A percentile compares a stretch with the other conserved stretches of the same genome.
phyloP scores from a whole-genome alignment of 2,888 invertebrate genomes.

The Pardosa pseudoannulata region DNA sequence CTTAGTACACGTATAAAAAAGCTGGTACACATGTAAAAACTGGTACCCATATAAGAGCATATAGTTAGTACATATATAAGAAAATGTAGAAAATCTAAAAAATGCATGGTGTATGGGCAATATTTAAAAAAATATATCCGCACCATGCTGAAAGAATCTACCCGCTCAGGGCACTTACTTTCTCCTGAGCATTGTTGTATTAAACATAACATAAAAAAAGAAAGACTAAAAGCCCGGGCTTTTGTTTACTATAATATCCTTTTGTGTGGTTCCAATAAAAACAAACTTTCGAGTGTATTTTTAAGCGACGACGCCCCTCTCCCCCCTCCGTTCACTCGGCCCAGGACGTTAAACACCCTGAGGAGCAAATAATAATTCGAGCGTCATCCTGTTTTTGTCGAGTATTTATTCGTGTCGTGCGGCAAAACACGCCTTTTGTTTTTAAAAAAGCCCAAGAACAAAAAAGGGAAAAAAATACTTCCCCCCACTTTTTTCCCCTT shows the following conservation, averaged over 20 bases:
- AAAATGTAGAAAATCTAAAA: too few species aligned
- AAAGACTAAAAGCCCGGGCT: too few species aligned
- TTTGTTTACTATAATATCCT: conserved; percentile 6
- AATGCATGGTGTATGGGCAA: too few species aligned
- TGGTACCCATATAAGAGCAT: too few species aligned
- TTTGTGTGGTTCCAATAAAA: not conserved
- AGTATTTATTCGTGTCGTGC: not conserved
- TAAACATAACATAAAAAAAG: not conserved
- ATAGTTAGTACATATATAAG: too few species aligned
- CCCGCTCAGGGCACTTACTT: too few species aligned
- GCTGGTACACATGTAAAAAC: too few species aligned
- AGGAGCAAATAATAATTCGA: not conserved
- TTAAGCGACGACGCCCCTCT: not conserved
- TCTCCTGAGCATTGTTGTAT: too few species aligned
- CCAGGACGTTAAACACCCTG: not conserved
- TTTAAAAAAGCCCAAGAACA: not conserved
- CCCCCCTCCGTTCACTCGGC: not conserved
- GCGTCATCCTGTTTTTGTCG: not conserved
- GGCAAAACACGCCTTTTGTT: not conserved
- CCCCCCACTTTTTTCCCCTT: too few species aligned
- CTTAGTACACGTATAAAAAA: too few species aligned
- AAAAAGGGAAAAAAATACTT: not conserved
- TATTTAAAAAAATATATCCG: too few species aligned
- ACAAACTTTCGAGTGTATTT: not conserved
- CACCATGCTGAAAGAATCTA: too few species aligned